Conservation (phyloP, 1,140 invertebrate species). For the Steinernema feltiae region DNA sequence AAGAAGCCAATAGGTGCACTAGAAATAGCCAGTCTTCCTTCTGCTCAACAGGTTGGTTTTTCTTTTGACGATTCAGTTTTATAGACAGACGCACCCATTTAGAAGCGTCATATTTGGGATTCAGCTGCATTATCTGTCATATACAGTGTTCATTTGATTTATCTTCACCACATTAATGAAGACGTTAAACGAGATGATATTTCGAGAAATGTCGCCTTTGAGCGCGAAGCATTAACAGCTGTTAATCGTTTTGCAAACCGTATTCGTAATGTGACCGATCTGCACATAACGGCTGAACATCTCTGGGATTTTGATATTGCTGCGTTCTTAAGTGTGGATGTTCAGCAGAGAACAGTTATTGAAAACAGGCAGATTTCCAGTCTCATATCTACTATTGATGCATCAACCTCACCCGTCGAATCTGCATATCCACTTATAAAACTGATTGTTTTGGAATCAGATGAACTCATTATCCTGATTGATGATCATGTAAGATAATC, state of each 20-base stretch:
- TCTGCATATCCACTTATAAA: slow-evolving; percentile 16
- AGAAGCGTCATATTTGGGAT: slow-evolving; percentile 36
- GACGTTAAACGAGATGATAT: slow-evolving; percentile 10
- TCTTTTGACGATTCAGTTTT: background rate
- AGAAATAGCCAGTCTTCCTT: slow-evolving; percentile 33
- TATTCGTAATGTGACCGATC: background rate
- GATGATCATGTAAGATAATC: slow-evolving; percentile 33
- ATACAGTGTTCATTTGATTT: slow-evolving; percentile 31
- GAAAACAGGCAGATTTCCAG: background rate
- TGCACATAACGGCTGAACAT: slow-evolving; percentile 29
- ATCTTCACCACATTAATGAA: slow-evolving; percentile 25
- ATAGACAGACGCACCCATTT: background rate
- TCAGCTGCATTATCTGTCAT: slow-evolving; percentile 24
- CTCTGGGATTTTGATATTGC: slow-evolving; percentile 33
- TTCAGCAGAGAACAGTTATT: slow-evolving; percentile 19
- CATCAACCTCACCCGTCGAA: slow-evolving; percentile 19
- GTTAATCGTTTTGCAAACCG: slow-evolving; percentile 25
- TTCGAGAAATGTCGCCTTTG: background rate
- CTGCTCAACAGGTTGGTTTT: slow-evolving; percentile 29
- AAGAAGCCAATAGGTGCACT: slow-evolving; percentile 28
- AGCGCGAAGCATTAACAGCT: background rate
- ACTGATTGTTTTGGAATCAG: slow-evolving; percentile 22
- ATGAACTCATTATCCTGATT: slow-evolving; percentile 21
- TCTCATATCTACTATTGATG: background rate
- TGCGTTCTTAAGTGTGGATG: slow-evolving; percentile 26